Evolutionary conservation across 2,797 vertebrate species (phyloP).

Genomic region (Tiaroga cobitis): DNA sequence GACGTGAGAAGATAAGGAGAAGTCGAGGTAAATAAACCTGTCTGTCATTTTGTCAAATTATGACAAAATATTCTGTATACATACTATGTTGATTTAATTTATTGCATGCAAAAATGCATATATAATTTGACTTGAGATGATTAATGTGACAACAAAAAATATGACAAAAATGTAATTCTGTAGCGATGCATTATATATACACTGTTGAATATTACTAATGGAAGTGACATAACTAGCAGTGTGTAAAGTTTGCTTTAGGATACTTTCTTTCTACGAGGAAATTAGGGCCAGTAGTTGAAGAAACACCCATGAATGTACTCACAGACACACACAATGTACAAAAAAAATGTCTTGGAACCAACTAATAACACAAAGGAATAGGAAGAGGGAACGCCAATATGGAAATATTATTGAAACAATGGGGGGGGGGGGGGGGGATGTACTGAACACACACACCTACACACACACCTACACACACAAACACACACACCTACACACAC

Average conservation of each 20-base stretch:
- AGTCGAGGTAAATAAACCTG: neutral
- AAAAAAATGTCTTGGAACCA: conserved; percentile 69
- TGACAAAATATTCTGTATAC: neutral
- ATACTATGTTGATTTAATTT: neutral
- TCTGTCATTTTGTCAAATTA: neutral
- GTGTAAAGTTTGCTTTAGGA: neutral
- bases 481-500: conserved; percentile 58
- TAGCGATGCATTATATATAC: neutral
- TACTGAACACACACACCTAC: conserved; percentile 55
- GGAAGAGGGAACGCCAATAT: conserved; percentile 73
- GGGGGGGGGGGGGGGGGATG: conserved; percentile 60
- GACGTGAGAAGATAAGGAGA: neutral
- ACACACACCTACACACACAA: conserved; percentile 30
- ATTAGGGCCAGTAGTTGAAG: neutral
- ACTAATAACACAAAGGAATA: conserved; percentile 52
- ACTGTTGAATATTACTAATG: neutral
- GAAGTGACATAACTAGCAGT: neutral
- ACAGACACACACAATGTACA: conserved; percentile 54
- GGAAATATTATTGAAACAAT: conserved; percentile 77
- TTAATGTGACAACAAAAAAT: neutral
- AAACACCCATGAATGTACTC: conserved; percentile 41
- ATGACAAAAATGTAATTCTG: neutral
- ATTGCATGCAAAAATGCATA: no score
- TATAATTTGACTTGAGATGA: neutral
- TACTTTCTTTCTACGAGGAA: neutral